A percentile compares a stretch with the other conserved stretches of the same genome.
Conservation (phyloP, 1,140 invertebrate genomes). For the Listronotus bonariensis region DNA sequence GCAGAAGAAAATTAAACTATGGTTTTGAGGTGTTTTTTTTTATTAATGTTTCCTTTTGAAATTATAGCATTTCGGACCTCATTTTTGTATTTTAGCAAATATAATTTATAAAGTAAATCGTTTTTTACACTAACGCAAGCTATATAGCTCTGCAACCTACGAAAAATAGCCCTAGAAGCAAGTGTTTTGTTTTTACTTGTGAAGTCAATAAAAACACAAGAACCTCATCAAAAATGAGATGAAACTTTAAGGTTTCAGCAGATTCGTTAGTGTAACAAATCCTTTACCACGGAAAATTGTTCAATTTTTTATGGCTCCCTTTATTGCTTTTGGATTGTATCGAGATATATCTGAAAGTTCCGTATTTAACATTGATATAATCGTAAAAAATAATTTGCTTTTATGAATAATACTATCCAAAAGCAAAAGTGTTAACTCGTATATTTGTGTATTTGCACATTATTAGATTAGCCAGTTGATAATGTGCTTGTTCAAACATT, state of each 20-base stretch:
- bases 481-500: constrained; percentile 33
- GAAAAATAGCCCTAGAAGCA: too few species aligned
- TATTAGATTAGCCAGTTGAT: constrained; percentile 24
- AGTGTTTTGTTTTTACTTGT: too few species aligned
- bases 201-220: neutral
- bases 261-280: neutral
- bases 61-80: constrained; percentile 27
- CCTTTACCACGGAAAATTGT: too few species aligned
- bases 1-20: constrained; percentile 9
- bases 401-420: neutral
- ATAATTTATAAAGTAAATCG: constrained; percentile 18
- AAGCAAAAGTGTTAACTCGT: constrained; percentile 11
- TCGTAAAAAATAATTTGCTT: neutral
- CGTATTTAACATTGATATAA: constrained; percentile 1
- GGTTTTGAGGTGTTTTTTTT: constrained; percentile 16
- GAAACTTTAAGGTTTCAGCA: too few species aligned
- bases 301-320: too few species aligned
- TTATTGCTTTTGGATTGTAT: too few species aligned
- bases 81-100: constrained; percentile 24
- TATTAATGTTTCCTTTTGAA: constrained; percentile 2
- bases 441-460: constrained; percentile 23
- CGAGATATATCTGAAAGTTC: neutral
- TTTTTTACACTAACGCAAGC: too few species aligned
- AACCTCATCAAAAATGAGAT: too few species aligned
- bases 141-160: too few species aligned